phyloP scores from a whole-genome alignment of 2,888 invertebrate genomes.

The Orthosia cruda region DNA sequence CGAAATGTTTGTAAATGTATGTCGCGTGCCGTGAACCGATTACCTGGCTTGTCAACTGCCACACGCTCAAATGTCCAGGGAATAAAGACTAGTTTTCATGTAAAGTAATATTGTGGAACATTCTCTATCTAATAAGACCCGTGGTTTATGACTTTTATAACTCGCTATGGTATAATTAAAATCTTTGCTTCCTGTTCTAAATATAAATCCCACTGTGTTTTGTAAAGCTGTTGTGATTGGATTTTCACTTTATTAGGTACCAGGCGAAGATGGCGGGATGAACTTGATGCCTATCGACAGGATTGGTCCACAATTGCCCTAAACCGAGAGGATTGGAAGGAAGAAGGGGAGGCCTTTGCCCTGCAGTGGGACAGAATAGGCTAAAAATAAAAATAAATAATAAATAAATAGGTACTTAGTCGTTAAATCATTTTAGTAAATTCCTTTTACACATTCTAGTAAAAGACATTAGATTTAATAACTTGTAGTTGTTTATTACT shows the following conservation, averaged over 20 bases:
- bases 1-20: conserved; percentile 89
- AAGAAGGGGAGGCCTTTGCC: no score
- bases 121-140: conserved; percentile 46
- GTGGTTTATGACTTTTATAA: conserved; percentile 50
- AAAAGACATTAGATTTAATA: background rate
- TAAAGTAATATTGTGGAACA: conserved; percentile 49
- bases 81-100: conserved; percentile 72
- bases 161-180: conserved; percentile 43
- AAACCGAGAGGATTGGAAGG: no score
- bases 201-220: conserved; percentile 10
- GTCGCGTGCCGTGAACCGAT: conserved; percentile 86
- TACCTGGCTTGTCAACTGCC: conserved; percentile 77
- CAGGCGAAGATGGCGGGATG: no score
- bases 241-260: conserved; percentile 21
- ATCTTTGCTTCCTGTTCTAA: conserved; percentile 42
- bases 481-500: background rate
- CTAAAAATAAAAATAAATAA: no score
- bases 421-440: background rate
- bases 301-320: no score
- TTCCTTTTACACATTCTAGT: no score
- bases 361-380: no score
- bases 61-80: conserved; percentile 69
- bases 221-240: background rate
- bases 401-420: no score
- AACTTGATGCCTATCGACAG: no score